Percentiles rank a stretch among this genome's conserved stretches.
phyloP scores from a whole-genome alignment of 2,113 vertebrate genomes.

The Stigmatopora argus region DNA sequence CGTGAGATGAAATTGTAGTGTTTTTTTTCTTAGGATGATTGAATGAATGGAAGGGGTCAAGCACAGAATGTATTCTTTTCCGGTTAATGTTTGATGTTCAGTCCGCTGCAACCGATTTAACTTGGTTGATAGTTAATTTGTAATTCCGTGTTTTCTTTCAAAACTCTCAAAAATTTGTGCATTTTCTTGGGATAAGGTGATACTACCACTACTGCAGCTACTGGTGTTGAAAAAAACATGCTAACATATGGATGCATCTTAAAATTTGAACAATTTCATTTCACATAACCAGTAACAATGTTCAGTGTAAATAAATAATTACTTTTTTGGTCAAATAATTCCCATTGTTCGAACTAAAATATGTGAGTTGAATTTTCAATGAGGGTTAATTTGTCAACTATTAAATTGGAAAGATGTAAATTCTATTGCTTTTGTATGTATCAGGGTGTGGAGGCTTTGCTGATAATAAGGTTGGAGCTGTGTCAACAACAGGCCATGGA shows the following conservation, averaged over 20 bases:
- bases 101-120: not conserved
- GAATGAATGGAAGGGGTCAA: not conserved
- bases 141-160: not conserved
- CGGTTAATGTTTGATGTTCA: not conserved
- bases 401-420: not conserved
- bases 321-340: too few species aligned
- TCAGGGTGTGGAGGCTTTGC: constrained; percentile 90
- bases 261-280: not conserved
- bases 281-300: not conserved
- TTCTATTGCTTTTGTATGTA: not conserved
- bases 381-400: not conserved
- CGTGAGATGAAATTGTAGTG: not conserved
- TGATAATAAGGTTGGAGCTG: constrained; percentile 81
- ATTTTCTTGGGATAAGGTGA: not conserved
- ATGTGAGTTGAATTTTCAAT: not conserved
- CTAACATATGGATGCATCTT: too few species aligned
- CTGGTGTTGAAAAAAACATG: too few species aligned
- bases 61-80: constrained; percentile 5
- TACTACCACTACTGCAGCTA: too few species aligned
- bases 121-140: constrained; percentile 11
- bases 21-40: not conserved
- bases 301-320: too few species aligned
- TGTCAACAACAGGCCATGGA: constrained; percentile 88
- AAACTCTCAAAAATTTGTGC: not conserved
- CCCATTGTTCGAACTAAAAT: not conserved